A percentile compares a stretch with the other conserved stretches of the same genome.
These are phyloP conservation scores for Strix aluco DNA, from an alignment of 2,113 vertebrate genomes.

Conservation along the genomic window DNA sequence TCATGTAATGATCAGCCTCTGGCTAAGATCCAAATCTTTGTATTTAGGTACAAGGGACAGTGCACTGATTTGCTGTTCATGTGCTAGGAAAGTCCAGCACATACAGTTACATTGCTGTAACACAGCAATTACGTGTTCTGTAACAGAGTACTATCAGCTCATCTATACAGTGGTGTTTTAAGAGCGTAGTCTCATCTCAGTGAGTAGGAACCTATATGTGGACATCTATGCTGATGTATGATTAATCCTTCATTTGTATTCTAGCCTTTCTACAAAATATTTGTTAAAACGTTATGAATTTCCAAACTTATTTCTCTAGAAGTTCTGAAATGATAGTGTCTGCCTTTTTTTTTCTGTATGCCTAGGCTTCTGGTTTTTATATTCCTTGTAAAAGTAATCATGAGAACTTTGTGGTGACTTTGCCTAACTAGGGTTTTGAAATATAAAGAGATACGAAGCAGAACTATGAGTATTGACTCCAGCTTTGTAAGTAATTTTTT, in stretches of 20 bases:
- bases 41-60: background rate
- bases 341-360: background rate
- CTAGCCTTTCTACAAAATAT: background rate
- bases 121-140: background rate
- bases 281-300: background rate
- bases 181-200: background rate
- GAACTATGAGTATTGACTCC: background rate
- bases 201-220: background rate
- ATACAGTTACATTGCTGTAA: background rate
- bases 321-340: background rate
- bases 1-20: background rate
- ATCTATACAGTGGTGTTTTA: background rate
- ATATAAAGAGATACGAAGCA: background rate
- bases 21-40: background rate
- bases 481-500: background rate
- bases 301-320: background rate
- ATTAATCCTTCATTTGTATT: background rate
- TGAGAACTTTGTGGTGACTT: background rate
- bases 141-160: background rate
- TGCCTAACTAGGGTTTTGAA: slow-evolving; percentile 1
- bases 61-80: background rate
- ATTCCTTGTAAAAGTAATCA: background rate
- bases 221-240: background rate
- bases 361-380: background rate
- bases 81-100: background rate